Percentiles rank a stretch among this genome's conserved stretches.
Evolutionary conservation across 2,113 vertebrate species (phyloP).

Genomic region (Bubo scandiacus): DNA sequence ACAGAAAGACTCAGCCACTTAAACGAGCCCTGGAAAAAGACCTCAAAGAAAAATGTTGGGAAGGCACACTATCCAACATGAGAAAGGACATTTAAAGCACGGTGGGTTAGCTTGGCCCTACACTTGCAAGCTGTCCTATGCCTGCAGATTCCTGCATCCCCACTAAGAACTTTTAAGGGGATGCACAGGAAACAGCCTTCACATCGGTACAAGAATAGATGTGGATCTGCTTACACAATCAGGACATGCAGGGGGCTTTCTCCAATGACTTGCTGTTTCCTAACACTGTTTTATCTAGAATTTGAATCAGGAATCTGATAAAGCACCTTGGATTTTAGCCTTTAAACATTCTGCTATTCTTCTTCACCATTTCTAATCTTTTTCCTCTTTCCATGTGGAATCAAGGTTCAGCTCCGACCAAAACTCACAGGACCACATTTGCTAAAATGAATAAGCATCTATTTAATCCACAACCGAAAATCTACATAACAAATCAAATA

Average conservation of each 20-base stretch:
- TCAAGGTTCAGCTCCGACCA: neutral
- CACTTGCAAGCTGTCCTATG: neutral
- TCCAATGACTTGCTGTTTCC: neutral
- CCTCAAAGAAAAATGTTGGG: neutral
- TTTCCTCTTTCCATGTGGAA: neutral
- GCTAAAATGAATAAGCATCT: neutral
- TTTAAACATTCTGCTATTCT: neutral
- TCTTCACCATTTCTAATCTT: neutral
- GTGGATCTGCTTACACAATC: neutral
- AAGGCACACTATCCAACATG: neutral
- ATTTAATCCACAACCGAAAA: neutral
- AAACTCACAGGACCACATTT: neutral
- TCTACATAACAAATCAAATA: neutral
- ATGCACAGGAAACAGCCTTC: neutral
- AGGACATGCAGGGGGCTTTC: neutral
- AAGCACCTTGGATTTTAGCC: neutral
- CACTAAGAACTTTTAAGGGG: neutral
- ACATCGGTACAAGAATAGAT: accelerated
- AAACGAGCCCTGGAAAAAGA: neutral
- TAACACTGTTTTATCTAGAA: neutral
- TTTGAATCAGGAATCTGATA: neutral
- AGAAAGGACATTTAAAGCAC: neutral
- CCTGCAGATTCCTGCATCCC: neutral
- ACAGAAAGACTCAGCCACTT: neutral
- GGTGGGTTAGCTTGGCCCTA: neutral